Evolutionary conservation across 2,888 invertebrate genomes (phyloP).

Genomic region (Abrostola tripartita): DNA sequence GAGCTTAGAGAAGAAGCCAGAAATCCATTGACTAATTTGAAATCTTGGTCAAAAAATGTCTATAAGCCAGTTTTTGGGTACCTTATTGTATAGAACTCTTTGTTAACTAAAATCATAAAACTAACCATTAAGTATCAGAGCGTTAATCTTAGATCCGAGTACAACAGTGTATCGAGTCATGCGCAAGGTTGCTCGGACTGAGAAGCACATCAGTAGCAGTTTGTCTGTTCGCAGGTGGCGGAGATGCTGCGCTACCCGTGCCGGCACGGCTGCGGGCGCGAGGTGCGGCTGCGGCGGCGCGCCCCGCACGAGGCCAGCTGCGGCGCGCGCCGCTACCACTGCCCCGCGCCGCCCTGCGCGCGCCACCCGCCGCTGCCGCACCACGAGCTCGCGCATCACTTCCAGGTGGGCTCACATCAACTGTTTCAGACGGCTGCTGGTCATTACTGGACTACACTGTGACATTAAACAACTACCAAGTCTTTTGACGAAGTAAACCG

Average conservation of each 20-base stretch:
- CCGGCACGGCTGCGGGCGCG: slow-evolving; percentile 85
- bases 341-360: slow-evolving; percentile 79
- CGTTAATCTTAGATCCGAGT: no score
- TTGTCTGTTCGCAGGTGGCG: slow-evolving; percentile 72
- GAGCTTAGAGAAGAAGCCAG: not conserved
- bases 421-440: slow-evolving; percentile 37
- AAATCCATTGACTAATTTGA: no score
- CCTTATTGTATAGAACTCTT: no score
- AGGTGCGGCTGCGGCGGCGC: slow-evolving; percentile 80
- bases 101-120: no score
- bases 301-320: slow-evolving; percentile 84
- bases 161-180: not conserved
- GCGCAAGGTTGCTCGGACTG: not conserved
- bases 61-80: no score
- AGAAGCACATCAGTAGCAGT: slow-evolving; percentile 15
- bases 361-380: slow-evolving; percentile 62
- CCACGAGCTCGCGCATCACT: slow-evolving; percentile 62
- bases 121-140: no score
- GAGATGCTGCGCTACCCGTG: slow-evolving; percentile 87
- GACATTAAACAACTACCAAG: no score
- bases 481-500: no score
- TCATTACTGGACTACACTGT: not conserved
- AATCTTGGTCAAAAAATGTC: no score
- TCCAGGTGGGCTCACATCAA: slow-evolving; percentile 58
- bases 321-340: slow-evolving; percentile 80